Evolutionary conservation across 2,888 invertebrate species (phyloP), one percentile per base, ranked within the genome.

Genomic region (Blera fallax): DNA sequence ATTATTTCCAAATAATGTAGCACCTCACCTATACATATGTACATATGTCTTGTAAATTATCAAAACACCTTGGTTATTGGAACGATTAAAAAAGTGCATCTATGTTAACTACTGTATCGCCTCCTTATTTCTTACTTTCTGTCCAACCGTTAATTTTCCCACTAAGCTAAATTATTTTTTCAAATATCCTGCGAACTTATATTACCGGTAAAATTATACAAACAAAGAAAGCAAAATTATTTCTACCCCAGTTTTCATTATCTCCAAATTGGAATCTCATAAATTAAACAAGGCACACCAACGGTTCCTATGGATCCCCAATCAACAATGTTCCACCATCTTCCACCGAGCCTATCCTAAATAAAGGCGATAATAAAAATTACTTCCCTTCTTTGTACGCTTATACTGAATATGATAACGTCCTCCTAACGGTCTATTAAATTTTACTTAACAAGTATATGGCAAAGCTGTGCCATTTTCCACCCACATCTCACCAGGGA

Each of bases 401-500:
- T 73, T 40, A 54, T 60, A 24, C 50, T 37, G 45, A n/a, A 83
- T 60, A 67, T 62, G 78, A 78, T 73, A 83, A 65, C 54, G 58
- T 65, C 48, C 43, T 37, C 52, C 32, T 58, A 60, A 78, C 60
- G 83, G 72, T 83, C 83, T 83, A 78, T 83, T 83, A 67, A 73
- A 73, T 69, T 54, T 34, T 34, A 78, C 73, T 83, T 83, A 76
- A 67, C 76, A 67, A 67, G 37, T 48, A 72, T 29, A 69, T 52
- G 16, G 16, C 14, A 50, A 40, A 48, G 32, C n/a, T 6, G n/a
- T 16, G 14, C 21, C 5, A 16, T 37, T n/a, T 70, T 18, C 72
- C 72, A n/a, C 45, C 64, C 54, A 11, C 40, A 14, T 40, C 37
- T n/a, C 16, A 21, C n/a, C n/a, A 27, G 14, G 5, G 24, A 8